Evolutionary conservation across 2,113 vertebrate genomes (phyloP), one percentile per base, ranked within the genome.

Genomic region (Oryzias melastigma): DNA sequence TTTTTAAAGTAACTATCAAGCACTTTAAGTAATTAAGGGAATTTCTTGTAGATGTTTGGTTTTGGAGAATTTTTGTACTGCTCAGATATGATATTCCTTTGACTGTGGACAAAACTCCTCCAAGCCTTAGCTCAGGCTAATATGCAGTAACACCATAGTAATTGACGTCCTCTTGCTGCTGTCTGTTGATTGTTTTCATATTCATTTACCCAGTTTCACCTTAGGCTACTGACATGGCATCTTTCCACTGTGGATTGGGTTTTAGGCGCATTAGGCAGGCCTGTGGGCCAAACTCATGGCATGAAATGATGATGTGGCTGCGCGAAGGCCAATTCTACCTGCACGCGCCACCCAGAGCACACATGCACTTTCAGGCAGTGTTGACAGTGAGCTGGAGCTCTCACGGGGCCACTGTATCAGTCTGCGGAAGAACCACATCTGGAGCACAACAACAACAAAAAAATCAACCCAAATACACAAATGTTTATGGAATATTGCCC

Each of bases 201-300:
- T 80, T 76, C 52, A 77, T 57, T 57, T 52, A 80, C 52, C 62
- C 55, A 47, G 18, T 72, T 59, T 78, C 59, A 80, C 71, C 71
- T 56, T 45, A 73, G 76, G 68, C 73, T 61, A 79, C 63, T 64
- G 76, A 75, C 68, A 59, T 22, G 17, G 51, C 68, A 75, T 57
- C 61, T 14, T n/a, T 68, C 65, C 58, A 42, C 46, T 65, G 73
- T 75, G 65, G 51, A 65, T 42, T n/a, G 56, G 62, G 48, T 57
- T 66, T 59, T 65, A 81, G 47, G 64, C 43, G 20, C 65, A 65
- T 73, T 0, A 42, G 56, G 69, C 53, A 65, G 60, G 76, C 68
- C 77, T 74, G 67, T 53, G 4, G 80, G 80, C 50, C 58, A 71
- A 72, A 81, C 62, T 59, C 43, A 43, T 43, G 61, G 62, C 55